Base-by-base conservation (phyloP, 2,113 vertebrate species). In the Hippopotamus amphibius region DNA sequence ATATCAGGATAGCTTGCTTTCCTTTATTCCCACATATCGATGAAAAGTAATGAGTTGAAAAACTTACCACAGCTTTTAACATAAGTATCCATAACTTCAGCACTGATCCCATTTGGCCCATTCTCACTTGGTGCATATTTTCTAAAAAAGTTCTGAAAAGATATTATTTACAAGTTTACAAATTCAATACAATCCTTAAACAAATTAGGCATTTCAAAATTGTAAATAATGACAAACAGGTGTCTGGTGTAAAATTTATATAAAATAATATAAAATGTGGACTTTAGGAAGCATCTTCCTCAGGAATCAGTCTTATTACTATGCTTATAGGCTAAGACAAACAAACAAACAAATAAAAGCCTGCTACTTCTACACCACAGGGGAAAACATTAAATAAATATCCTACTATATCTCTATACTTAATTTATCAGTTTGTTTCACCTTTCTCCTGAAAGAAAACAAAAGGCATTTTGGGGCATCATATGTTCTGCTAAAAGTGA, bases 41-140 rank as follows among this genome's bases (percentile, higher is more conserved):
- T 55, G n/a, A 59, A 1, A 55, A 3, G 4, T 33, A 3, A 12
- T 21, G 46, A 16, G 69, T 0, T 74, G 26, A 59, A 72, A 66
- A 96, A 98, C 99, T 99, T 97, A 99, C 99, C 99, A 66, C 99
- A 99, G 98, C 99, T 99, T 98, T 99, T 99, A n/a, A 99, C 99
- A 0, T 99, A 99, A 0, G 99, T 99, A 98, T 99, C 99, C 99
- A 99, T 99, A 96, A 99, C 99, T 92, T 99, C 99, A 1, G 99
- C 98, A 74, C 99, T 99, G 98, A 99, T 99, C 65, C 99, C 99
- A 24, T 99, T 99, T 1, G 99, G 99, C 0, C 99, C 99, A 53
- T 99, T 99, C 88, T 99, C 99, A 97, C 99, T 99, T 2, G 99
- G 99, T 0, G 99, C 99, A 0, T 99, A 98, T 96, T 99, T 99